phyloP scores from a whole-genome alignment of 2,113 vertebrate genomes.

The Balaeniceps rex region DNA sequence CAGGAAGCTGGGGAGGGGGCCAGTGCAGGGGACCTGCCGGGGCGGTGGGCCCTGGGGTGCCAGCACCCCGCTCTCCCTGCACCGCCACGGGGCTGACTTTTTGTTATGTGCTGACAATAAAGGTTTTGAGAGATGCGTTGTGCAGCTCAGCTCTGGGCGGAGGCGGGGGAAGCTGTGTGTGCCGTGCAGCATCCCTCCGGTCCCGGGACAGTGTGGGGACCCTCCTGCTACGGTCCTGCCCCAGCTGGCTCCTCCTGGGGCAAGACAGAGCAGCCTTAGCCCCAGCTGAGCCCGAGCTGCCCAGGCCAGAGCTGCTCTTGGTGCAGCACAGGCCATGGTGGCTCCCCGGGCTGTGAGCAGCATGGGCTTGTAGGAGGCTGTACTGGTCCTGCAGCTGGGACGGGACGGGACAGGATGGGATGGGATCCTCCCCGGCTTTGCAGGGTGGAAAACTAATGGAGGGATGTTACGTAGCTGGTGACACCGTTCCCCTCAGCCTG shows the following conservation, averaged over 20 bases:
- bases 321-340: background rate
- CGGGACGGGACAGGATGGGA: background rate
- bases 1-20: background rate
- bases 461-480: background rate
- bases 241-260: background rate
- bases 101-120: conserved; percentile 59
- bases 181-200: accelerated
- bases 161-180: accelerated
- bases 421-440: background rate
- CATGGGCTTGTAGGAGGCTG: background rate
- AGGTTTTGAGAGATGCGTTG: conserved; percentile 33
- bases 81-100: background rate
- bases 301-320: background rate
- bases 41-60: background rate
- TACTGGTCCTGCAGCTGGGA: background rate
- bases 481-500: background rate
- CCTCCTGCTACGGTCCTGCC: background rate
- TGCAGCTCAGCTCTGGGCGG: background rate
- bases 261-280: background rate
- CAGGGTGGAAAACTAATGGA: background rate
- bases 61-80: background rate
- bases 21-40: accelerated
- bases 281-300: background rate
- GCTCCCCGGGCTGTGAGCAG: background rate
- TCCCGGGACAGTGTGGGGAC: background rate